Percentiles rank a stretch among this genome's conserved stretches.
These are phyloP conservation scores for Ladona fulva DNA, from an alignment of 1,140 invertebrate genomes.

Conservation along the genomic window DNA sequence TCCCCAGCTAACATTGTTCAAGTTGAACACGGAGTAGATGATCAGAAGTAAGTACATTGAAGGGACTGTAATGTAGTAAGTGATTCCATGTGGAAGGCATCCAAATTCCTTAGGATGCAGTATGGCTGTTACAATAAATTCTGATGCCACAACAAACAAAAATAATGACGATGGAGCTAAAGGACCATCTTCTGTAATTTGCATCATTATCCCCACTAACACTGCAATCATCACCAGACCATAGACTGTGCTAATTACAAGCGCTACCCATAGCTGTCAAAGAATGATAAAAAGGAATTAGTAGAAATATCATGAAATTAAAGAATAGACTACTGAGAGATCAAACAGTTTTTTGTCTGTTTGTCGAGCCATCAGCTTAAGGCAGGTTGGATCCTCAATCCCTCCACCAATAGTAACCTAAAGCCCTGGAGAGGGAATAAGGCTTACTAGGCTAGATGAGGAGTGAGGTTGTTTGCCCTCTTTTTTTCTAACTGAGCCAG, in stretches of 20 bases:
- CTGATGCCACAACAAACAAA: constrained; percentile 50
- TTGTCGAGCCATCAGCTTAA: too few relatives aligned
- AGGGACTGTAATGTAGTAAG: constrained; percentile 88
- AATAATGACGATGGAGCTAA: constrained; percentile 71
- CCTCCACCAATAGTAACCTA: too few relatives aligned
- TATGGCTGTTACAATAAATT: constrained; percentile 58
- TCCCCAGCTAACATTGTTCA: constrained; percentile 86
- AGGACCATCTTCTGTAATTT: constrained; percentile 69
- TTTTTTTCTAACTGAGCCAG: too few relatives aligned
- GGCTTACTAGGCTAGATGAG: too few relatives aligned
- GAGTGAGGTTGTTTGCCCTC: too few relatives aligned
- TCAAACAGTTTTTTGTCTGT: too few relatives aligned
- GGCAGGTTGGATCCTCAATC: too few relatives aligned
- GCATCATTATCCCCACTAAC: constrained; percentile 72
- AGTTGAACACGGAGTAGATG: constrained; percentile 83
- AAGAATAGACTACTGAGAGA: too few relatives aligned
- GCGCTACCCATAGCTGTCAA: constrained; percentile 51
- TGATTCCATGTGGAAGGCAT: constrained; percentile 64
- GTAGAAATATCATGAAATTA: too few relatives aligned
- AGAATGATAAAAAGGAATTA: constrained; percentile 4
- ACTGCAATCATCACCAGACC: constrained; percentile 89
- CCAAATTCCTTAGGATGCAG: constrained; percentile 71
- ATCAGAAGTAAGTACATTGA: constrained; percentile 90
- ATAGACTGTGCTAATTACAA: constrained; percentile 66
- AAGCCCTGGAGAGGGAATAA: too few relatives aligned